Base-by-base conservation (phyloP, 2,888 invertebrate genomes). In the Dascillus cervinus region DNA sequence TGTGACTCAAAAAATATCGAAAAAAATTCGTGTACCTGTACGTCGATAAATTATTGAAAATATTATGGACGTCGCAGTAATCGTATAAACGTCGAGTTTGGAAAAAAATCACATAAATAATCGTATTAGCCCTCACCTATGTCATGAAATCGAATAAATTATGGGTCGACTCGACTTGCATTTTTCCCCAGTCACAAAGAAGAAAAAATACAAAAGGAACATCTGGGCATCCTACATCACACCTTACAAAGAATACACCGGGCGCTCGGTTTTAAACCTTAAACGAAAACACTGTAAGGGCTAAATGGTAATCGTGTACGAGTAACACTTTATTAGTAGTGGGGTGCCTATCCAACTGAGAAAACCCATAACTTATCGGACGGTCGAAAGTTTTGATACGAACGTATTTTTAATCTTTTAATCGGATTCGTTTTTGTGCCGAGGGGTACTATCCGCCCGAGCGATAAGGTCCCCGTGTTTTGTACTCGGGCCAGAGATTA, bases 31-130 rank as follows among this genome's bases (percentile, higher is more conserved):
- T 17, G 4, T 17, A 17, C 17, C 8, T 17, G 17, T 17, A 17
- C 17, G 8, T 17, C 17, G 5, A 8, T 6, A 17, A 17, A 17
- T 31, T 24, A 26, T n/a, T n/a, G n/a, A n/a, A n/a, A 35, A 26
- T 27, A 21, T 6, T 22, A 22, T 35, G 17, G 31, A 31, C 29
- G 24, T 29, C 26, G 25, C 32, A 28, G 30, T 37, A 22, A 22
- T 21, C 32, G 13, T 19, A 39, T 32, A 28, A 23, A 31, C 19
- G 29, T 34, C 30, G 25, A 21, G n/a, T 32, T 4, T 22, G 33
- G 25, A 43, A 47, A 44, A 45, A 45, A 38, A 36, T 32, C 26
- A 28, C 39, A 47, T 47, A 45, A 47, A 47, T 47, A 45, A 47
- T 35, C 26, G 41, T 34, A 42, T 41, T 44, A 47, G 40, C 45